Percentiles rank a stretch among this genome's conserved stretches.
phyloP scores from a whole-genome alignment of 2,113 vertebrate species.

The Oriolus oriolus region DNA sequence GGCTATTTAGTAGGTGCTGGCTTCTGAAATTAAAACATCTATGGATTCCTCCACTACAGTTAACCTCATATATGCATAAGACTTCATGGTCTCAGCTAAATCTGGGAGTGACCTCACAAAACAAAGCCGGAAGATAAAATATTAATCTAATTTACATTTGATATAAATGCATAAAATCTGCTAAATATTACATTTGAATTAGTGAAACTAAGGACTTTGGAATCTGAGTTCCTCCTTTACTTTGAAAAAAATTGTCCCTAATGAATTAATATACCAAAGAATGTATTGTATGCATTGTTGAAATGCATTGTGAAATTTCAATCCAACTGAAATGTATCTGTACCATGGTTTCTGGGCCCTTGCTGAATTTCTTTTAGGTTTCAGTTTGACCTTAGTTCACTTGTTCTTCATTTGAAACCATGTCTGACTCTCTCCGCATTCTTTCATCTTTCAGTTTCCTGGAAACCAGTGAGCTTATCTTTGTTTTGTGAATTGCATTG shows the following conservation, averaged over 20 bases:
- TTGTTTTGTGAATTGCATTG: constrained; percentile 72
- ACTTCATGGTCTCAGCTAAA: background rate
- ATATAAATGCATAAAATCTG: background rate
- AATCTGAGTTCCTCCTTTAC: background rate
- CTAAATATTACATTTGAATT: constrained; percentile 13
- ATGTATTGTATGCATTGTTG: constrained; percentile 54
- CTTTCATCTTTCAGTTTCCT: constrained; percentile 75
- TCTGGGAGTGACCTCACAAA: background rate
- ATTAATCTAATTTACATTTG: background rate
- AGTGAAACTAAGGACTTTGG: background rate
- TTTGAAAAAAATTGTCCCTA: background rate
- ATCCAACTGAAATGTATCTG: constrained; percentile 26
- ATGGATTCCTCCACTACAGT: background rate
- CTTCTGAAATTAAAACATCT: background rate
- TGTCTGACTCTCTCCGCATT: constrained; percentile 68
- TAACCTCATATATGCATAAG: background rate
- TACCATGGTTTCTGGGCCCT: constrained; percentile 6
- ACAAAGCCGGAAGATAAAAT: background rate
- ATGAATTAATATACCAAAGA: constrained; percentile 44
- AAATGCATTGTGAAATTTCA: constrained; percentile 38
- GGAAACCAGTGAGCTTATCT: constrained; percentile 76
- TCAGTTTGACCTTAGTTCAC: constrained; percentile 65
- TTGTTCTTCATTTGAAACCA: constrained; percentile 60
- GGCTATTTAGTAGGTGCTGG: background rate
- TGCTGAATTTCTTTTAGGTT: constrained; percentile 61